Conservation (phyloP, 2,797 vertebrate species). For the Artibeus lituratus region DNA sequence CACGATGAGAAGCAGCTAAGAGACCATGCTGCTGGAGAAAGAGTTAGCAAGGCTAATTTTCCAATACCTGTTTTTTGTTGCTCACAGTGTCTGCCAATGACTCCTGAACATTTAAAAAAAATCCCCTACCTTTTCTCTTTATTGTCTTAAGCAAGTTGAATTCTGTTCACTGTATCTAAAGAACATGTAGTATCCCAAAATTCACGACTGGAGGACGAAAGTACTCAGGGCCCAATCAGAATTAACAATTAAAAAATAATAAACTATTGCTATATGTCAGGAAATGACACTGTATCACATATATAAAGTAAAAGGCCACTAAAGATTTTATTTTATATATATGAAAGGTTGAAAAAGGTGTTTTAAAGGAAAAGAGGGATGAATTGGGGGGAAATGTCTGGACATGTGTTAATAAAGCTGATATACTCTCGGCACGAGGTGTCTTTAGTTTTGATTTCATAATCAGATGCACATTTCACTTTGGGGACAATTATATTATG, state of each 20-base stretch:
- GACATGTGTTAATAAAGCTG: neutral
- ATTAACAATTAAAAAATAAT: neutral
- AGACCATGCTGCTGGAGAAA: neutral
- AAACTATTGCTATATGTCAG: neutral
- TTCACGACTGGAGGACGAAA: neutral
- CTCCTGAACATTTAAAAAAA: neutral
- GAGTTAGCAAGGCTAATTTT: neutral
- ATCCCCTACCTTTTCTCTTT: neutral
- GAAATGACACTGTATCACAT: neutral
- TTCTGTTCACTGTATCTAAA: neutral
- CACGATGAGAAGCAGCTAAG: neutral
- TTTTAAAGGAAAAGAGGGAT: neutral
- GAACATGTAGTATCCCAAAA: neutral
- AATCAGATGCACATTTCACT: neutral
- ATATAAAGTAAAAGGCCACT: neutral
- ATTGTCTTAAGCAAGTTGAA: neutral
- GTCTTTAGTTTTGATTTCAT: neutral
- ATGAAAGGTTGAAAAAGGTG: neutral
- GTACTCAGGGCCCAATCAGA: neutral
- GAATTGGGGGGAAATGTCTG: neutral
- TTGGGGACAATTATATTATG: neutral
- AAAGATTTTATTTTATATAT: neutral
- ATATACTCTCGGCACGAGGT: neutral
- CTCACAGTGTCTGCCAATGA: neutral
- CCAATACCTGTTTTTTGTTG: neutral